Evolutionary conservation across 2,113 vertebrate species (phyloP).

Genomic region (Eublepharis macularius): DNA sequence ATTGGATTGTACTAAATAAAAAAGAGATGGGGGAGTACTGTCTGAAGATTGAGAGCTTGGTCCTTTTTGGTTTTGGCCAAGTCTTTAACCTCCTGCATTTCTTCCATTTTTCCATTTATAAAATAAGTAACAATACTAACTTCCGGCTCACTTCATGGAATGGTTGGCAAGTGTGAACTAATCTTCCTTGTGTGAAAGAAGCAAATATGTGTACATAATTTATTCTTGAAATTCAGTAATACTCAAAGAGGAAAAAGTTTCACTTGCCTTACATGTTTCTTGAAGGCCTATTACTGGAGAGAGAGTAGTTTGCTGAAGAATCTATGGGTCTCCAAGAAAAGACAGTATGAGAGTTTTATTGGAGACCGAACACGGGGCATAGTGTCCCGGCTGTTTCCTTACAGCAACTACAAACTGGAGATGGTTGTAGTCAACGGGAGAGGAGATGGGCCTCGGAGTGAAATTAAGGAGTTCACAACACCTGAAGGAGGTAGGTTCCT

Average conservation of each 20-base stretch:
- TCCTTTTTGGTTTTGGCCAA: background rate
- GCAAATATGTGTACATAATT: background rate
- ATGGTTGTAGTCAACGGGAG: slow-evolving; percentile 93
- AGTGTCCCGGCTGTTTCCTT: slow-evolving; percentile 88
- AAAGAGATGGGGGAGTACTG: background rate
- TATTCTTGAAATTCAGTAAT: background rate
- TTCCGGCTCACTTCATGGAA: background rate
- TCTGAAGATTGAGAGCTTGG: slow-evolving; percentile 1
- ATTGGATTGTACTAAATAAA: background rate
- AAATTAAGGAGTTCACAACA: slow-evolving; percentile 87
- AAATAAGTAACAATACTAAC: slow-evolving; percentile 6
- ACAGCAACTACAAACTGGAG: slow-evolving; percentile 92
- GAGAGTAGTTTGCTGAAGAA: slow-evolving; percentile 91
- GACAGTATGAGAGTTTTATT: slow-evolving; percentile 85
- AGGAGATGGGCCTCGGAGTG: slow-evolving; percentile 88
- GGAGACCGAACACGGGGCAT: slow-evolving; percentile 80
- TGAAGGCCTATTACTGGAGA: slow-evolving; percentile 93
- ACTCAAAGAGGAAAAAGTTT: slow-evolving; percentile 24
- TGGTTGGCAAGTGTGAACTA: background rate
- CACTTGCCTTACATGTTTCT: slow-evolving; percentile 64
- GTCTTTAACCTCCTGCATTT: background rate
- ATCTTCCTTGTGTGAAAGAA: background rate
- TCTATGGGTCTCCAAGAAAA: slow-evolving; percentile 86
- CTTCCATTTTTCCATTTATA: background rate
- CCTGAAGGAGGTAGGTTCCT: slow-evolving; percentile 89